Percentiles rank a stretch among this genome's conserved stretches.
Conservation (phyloP, 1,140 invertebrate genomes). For the Drosophila takahashii region DNA sequence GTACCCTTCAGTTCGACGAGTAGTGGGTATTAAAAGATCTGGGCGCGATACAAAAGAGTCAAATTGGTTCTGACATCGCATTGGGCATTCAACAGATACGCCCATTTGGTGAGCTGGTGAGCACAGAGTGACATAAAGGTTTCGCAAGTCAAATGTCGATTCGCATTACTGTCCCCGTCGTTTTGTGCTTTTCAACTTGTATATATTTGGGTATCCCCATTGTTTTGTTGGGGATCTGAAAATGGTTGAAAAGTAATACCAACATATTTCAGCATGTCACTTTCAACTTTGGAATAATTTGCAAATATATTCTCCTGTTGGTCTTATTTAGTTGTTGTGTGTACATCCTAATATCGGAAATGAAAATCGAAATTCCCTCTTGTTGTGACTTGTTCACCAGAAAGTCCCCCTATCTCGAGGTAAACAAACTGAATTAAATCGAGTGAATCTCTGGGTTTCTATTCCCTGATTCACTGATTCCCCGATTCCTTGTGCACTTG, state of each 20-base stretch:
- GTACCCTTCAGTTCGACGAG: too few species aligned
- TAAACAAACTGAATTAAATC: conserved; percentile 14
- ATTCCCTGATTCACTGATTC: not conserved
- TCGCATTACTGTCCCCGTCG: conserved; percentile 20
- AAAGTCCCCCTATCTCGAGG: not conserved
- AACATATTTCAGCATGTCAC: conserved; percentile 1
- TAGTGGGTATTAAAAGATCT: not conserved
- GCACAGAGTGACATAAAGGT: conserved; percentile 14
- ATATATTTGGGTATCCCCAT: not conserved
- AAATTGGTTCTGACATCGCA: conserved; percentile 29
- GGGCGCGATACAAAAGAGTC: conserved; percentile 11
- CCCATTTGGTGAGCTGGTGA: not conserved
- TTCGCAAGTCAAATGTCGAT: conserved; percentile 24
- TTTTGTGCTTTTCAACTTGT: not conserved
- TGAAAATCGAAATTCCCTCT: not conserved
- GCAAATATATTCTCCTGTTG: not conserved
- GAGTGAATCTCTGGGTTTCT: not conserved
- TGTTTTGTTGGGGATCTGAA: conserved; percentile 5
- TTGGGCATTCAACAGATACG: conserved; percentile 23
- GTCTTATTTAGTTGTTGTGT: not conserved
- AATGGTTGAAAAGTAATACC: not conserved
- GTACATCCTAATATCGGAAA: not conserved
- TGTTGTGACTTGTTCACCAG: not conserved
- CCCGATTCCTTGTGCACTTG: not conserved
- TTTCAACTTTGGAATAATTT: not conserved